Evolutionary conservation across 1,140 invertebrate genomes (phyloP), one percentile per base, ranked within the genome.

Genomic region (Hypsibius dujardini): DNA sequence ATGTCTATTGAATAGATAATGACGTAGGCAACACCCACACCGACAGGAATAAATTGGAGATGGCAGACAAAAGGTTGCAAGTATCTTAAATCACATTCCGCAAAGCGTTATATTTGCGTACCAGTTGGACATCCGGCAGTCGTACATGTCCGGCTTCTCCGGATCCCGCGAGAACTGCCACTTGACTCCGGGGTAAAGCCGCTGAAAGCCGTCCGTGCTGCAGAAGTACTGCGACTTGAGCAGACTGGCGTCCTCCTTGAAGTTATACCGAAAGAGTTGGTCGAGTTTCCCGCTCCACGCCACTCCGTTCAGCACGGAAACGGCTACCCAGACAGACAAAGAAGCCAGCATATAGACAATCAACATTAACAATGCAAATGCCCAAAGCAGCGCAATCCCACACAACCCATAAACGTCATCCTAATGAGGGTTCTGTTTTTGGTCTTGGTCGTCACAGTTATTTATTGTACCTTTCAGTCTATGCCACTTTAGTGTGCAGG

Each of bases 151-250:
- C 28, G 87, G 81, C 56, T 82, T 75, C 69, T 77, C 70, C 1
- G 74, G 50, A n/a, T 56, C 50, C n/a, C n/a, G 7, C 50, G 50
- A 56, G n/a, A 56, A 56, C 50, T 7, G 50, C 50, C 50, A 56
- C 7, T n/a, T 7, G n/a, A 56, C n/a, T n/a, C 91, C 92, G 60
- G 94, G 94, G 82, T 88, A 96, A 73, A 90, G 87, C 14, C 94
- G 80, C 73, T 97, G 82, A 75, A 95, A 88, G 28, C 94, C 94
- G 1, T 86, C 86, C 47, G 88, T 86, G 74, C 90, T 92, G 12
- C 92, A 90, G 80, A 97, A 97, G 79, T 94, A 97, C 80, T 98
- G 94, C 90, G 91, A 28, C 97, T 0, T 87, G 87, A 2, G 97
- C 80, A 28, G 28, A 0, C 90, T 87, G 1, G 89, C 88, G 83